phyloP scores from a whole-genome alignment of 2,888 invertebrate species.

The Tachina lurida region DNA sequence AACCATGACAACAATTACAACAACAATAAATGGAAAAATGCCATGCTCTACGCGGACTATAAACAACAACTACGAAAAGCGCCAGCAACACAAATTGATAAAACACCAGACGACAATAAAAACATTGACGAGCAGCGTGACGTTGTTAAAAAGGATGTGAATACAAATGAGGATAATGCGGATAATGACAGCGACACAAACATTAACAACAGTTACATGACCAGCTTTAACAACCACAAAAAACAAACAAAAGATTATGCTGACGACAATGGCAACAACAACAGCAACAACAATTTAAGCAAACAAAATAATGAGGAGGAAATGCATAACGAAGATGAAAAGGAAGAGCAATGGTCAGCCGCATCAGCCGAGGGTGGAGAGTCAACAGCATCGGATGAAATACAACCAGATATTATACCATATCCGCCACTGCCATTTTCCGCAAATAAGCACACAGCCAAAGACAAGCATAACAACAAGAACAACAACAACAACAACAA shows the following conservation, averaged over 20 bases:
- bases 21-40: constrained; percentile 61
- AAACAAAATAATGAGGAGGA: background rate
- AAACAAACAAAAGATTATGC: constrained; percentile 48
- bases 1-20: constrained; percentile 32
- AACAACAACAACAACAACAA: constrained; percentile 68
- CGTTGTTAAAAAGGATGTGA: constrained; percentile 13
- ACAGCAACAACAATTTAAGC: background rate
- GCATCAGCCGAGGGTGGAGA: constrained; percentile 23
- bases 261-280: constrained; percentile 26
- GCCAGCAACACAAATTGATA: constrained; percentile 32
- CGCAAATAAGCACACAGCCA: constrained; percentile 49
- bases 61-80: constrained; percentile 38
- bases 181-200: constrained; percentile 55
- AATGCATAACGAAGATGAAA: background rate
- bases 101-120: constrained; percentile 56
- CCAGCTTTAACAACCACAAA: constrained; percentile 38
- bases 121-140: constrained; percentile 30
- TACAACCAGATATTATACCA: constrained; percentile 80
- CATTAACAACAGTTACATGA: constrained; percentile 33
- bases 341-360: constrained; percentile 37
- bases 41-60: constrained; percentile 54
- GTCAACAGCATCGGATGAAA: constrained; percentile 74
- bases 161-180: constrained; percentile 30
- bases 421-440: constrained; percentile 76
- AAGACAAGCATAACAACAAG: constrained; percentile 45